A percentile compares a stretch with the other conserved stretches of the same genome.
Evolutionary conservation across 2,888 invertebrate genomes (phyloP).

Genomic region (Meteorus cinctellus): DNA sequence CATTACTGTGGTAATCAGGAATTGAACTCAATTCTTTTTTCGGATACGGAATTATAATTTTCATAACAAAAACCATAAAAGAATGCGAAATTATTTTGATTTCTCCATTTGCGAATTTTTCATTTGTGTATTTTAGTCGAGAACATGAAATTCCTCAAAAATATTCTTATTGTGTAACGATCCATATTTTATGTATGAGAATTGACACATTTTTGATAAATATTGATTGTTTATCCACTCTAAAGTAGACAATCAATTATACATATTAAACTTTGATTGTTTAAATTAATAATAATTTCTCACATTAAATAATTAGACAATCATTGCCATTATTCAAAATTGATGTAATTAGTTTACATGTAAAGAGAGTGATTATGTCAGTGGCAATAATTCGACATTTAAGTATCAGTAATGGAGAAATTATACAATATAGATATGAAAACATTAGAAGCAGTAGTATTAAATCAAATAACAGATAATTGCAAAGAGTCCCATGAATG

Average conservation of each 20-base stretch:
- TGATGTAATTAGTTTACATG: not conserved
- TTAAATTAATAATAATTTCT: not conserved
- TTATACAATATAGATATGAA: conserved; percentile 8
- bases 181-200: no score
- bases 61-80: no score
- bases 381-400: not conserved
- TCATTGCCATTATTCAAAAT: not conserved
- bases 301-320: not conserved
- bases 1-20: no score
- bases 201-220: no score
- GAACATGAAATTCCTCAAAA: no score
- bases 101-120: no score
- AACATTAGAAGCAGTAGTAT: conserved; percentile 57
- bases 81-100: no score
- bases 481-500: conserved; percentile 53
- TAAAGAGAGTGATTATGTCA: not conserved
- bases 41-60: no score
- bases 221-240: not conserved
- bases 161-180: no score
- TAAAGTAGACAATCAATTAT: not conserved
- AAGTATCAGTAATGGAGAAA: not conserved
- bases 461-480: conserved; percentile 66
- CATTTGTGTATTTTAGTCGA: no score
- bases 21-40: no score
- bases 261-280: no score